Base-by-base conservation (phyloP, 1,140 invertebrate species). In the Limonius californicus region DNA sequence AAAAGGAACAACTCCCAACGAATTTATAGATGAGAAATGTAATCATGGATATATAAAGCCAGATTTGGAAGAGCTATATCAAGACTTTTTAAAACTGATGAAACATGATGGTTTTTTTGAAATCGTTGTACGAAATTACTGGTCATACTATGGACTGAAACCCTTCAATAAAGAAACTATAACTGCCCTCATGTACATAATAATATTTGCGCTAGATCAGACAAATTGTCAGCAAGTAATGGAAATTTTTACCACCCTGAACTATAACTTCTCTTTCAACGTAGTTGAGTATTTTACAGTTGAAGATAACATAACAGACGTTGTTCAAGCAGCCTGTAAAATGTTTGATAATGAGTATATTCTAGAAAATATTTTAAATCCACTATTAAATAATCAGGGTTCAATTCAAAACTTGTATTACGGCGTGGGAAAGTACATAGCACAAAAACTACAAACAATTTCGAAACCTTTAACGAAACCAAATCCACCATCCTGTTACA, bases 321-420 rank as follows among this genome's bases (percentile, higher is more conserved):
- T 72, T 8, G 62, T 67, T 12, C 63, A 70, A 68, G 57, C 54
- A 1, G 66, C 61, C 39, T 74, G 69, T 59, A 67, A 59, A 23
- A 64, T 66, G 61, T 76, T 70, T 62, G 81, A 82, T 59, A 76
- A 76, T 39, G 75, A 72, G 53, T 82, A 77, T 66, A 72, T 82
- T 19, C 71, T 79, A n/a, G 71, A 79, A 43, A 76, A 78, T 56
- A 78, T 83, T 35, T 72, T 80, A 21, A 58, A 63, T 23, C 78
- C 80, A 14, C 63, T 83, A 39, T 71, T 79, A 59, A 77, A 61
- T 57, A 82, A 80, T 68, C 68, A 69, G 2, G 70, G 75, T 64
- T 70, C 75, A 57, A 61, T 80, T 12, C 69, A 76, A 60, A 77
- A 75, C 64, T 65, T 78, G n/a, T 15, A 55, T 27, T 42, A 63